Percentiles rank a stretch among this genome's conserved stretches.
Evolutionary conservation across 2,888 invertebrate species (phyloP).

Genomic region (Chrysolina americana): DNA sequence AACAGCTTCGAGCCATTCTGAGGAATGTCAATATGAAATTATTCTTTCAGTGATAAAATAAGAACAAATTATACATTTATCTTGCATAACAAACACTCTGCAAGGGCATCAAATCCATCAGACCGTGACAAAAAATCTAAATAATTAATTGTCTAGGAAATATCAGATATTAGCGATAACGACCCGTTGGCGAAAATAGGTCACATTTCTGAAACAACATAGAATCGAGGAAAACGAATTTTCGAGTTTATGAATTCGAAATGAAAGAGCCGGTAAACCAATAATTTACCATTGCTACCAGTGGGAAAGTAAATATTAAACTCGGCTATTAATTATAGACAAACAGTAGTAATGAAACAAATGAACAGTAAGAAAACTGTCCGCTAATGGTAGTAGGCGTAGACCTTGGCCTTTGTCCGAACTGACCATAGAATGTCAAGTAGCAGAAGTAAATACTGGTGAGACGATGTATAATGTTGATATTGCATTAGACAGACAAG

Average conservation of each 20-base stretch:
- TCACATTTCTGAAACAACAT: background rate
- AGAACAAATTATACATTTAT: background rate
- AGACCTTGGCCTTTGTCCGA: conserved; percentile 59
- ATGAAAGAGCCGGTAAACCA: conserved; percentile 28
- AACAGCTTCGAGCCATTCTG: background rate
- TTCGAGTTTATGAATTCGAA: conserved; percentile 23
- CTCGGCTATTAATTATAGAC: conserved; percentile 46
- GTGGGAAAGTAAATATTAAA: conserved; percentile 49
- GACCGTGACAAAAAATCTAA: background rate
- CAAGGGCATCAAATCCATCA: conserved; percentile 14
- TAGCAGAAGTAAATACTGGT: conserved; percentile 40
- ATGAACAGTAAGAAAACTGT: conserved; percentile 48
- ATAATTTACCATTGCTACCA: conserved; percentile 36
- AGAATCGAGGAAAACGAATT: conserved; percentile 5
- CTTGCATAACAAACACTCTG: conserved; percentile 10
- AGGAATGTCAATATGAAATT: conserved; percentile 10
- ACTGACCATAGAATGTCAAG: conserved; percentile 55
- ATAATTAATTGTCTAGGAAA: conserved; percentile 12
- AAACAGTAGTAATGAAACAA: conserved; percentile 49
- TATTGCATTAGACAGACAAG: conserved; percentile 17
- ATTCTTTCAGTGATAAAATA: conserved; percentile 4
- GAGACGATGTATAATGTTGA: conserved; percentile 17
- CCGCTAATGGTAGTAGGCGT: conserved; percentile 53
- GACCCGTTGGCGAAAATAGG: conserved; percentile 6
- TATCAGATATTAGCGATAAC: conserved; percentile 8